Evolutionary conservation across 1,140 invertebrate species (phyloP), one percentile per base, ranked within the genome.

Genomic region (Acromyrmex charruanus): DNA sequence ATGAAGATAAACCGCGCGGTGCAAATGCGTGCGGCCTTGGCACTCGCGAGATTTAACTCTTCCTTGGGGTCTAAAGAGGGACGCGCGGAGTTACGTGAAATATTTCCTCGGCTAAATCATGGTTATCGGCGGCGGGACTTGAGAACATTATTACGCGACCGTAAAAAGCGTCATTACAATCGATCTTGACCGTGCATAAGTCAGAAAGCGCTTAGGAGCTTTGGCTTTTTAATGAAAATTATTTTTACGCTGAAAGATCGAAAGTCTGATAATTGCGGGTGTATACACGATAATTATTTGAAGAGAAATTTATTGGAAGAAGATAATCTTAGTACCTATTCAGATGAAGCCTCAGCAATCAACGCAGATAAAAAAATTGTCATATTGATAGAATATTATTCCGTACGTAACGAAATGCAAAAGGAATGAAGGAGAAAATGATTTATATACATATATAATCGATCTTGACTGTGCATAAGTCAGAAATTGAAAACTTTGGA

Each of bases 151-250:
- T 84, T 84, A 84, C 69, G 55, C 55, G 69, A 18, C 55, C 49
- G 80, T 84, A 84, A 84, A 84, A 84, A 84, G 80, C 80, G 55
- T 61, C 25, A 75, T 74, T 84, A 84, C 69, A 74, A 75, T 84
- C 69, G 80, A 7, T 84, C 80, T 74, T 35, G 55, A 61, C 49
- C 25, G 68, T 39, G 80, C 55, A 61, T 49, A 61, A 84, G 55
- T 84, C 79, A 31, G 49, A 39, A 61, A 21, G 14, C 39, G 59
- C 44, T 39, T 59, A 16, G 65, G 4, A 44, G 79, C 63, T 53
- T 66, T 31, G 59, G 59, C 25, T 25, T 25, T 25, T 25, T 25
- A 53, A 58, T 18, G 72, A 16, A 18, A 63, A 55, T 80, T 31
- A 68, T 80, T 35, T 39, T 39, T 65, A 9, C 51, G 65, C 77